phyloP scores from a whole-genome alignment of 2,888 invertebrate species.

The Sinhomidia bicolor region DNA sequence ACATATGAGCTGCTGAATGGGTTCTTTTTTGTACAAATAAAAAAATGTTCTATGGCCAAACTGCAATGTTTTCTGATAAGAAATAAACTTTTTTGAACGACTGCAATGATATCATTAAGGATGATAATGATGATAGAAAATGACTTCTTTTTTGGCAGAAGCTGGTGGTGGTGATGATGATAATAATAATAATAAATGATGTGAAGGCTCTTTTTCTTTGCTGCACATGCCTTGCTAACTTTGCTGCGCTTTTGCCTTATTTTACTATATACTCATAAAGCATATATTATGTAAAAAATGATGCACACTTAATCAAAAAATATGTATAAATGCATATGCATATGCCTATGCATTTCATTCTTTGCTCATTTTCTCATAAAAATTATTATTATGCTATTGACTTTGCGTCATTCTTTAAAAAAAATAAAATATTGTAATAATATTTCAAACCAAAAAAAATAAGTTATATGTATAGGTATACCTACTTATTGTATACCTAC shows the following conservation, averaged over 20 bases:
- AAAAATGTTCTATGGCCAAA: slow-evolving; percentile 58
- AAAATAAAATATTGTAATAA: too few species aligned
- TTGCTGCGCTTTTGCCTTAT: neutral
- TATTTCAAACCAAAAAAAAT: too few species aligned
- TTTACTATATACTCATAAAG: neutral
- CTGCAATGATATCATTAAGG: neutral
- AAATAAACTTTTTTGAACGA: slow-evolving; percentile 61
- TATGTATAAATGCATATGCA: neutral
- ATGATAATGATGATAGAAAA: slow-evolving; percentile 17
- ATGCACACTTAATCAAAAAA: neutral
- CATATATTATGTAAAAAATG: neutral
- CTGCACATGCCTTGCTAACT: too few species aligned
- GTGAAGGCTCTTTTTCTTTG: slow-evolving; percentile 31
- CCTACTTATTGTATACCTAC: neutral
- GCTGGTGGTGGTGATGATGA: neutral
- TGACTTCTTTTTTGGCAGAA: slow-evolving; percentile 44
- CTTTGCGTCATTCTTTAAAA: slow-evolving; percentile 34
- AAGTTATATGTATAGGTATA: neutral
- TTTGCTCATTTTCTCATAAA: slow-evolving; percentile 33
- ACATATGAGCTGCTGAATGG: slow-evolving; percentile 23
- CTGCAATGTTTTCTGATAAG: slow-evolving; percentile 68
- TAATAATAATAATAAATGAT: slow-evolving; percentile 24
- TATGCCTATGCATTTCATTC: neutral
- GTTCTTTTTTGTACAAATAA: slow-evolving; percentile 7
- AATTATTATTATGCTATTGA: slow-evolving; percentile 53